Percentiles rank a stretch among this genome's conserved stretches.
These are phyloP conservation scores for Akabosia matsudoensis DNA, from an alignment of 1,140 invertebrate species.

Conservation along the genomic window DNA sequence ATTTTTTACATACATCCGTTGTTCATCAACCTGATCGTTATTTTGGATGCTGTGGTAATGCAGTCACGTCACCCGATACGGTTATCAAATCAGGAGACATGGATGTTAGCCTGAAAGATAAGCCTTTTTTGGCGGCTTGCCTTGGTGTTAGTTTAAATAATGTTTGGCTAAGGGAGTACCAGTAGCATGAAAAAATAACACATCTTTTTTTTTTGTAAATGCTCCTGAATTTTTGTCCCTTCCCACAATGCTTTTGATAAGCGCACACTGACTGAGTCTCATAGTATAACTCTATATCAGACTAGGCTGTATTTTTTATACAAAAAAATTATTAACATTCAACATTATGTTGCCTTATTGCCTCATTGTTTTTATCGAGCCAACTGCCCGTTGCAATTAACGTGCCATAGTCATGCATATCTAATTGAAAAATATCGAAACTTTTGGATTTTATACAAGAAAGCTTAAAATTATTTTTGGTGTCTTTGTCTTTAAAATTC, in stretches of 20 bases:
- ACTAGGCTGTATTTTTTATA: no score
- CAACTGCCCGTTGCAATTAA: no score
- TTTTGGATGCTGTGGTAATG: neutral
- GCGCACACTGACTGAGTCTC: no score
- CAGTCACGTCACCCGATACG: constrained; percentile 44
- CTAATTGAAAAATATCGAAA: neutral
- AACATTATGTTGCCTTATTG: no score
- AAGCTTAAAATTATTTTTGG: neutral
- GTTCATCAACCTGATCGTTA: neutral
- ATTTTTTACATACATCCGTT: neutral
- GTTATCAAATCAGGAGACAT: constrained; percentile 43
- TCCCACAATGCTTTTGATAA: no score
- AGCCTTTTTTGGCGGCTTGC: constrained; percentile 25
- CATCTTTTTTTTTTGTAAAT: neutral
- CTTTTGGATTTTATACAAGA: neutral
- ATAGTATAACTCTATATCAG: no score
- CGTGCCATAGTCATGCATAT: neutral
- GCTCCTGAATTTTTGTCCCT: neutral
- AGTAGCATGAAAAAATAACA: neutral
- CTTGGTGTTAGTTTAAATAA: neutral
- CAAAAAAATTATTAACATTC: no score
- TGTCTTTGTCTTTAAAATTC: no score
- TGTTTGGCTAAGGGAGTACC: neutral
- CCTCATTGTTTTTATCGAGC: no score
- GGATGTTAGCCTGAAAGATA: constrained; percentile 44